Evolutionary conservation across 1,140 invertebrate genomes (phyloP).

Genomic region (Bombyx mori): ASM3026992v2 NC_085133.1:9941501-9942000

Average conservation of each 20-base stretch:
- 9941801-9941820: slow-evolving; percentile 40
- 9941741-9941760: slow-evolving; percentile 61
- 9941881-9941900: slow-evolving; percentile 37
- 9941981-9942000: slow-evolving; percentile 12
- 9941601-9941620: no score
- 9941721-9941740: slow-evolving; percentile 62
- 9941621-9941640: not conserved
- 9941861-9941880: slow-evolving; percentile 47
- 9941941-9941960: slow-evolving; percentile 36
- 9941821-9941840: slow-evolving; percentile 52
- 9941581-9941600: slow-evolving; percentile 17
- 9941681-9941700: no score
- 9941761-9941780: slow-evolving; percentile 39
- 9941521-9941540: slow-evolving; percentile 28
- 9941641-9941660: slow-evolving; percentile 23
- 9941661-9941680: slow-evolving; percentile 4
- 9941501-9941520: slow-evolving; percentile 17
- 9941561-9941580: slow-evolving; percentile 44
- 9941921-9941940: slow-evolving; percentile 20
- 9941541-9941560: slow-evolving; percentile 19
- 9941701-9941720: slow-evolving; percentile 50
- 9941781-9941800: slow-evolving; percentile 45
- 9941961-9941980: slow-evolving; percentile 62
- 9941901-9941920: not conserved
- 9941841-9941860: slow-evolving; percentile 45